Evolutionary conservation across 2,888 invertebrate species (phyloP), one percentile per base, ranked within the genome.

Genomic region (Eutolmus rufibarbis): DNA sequence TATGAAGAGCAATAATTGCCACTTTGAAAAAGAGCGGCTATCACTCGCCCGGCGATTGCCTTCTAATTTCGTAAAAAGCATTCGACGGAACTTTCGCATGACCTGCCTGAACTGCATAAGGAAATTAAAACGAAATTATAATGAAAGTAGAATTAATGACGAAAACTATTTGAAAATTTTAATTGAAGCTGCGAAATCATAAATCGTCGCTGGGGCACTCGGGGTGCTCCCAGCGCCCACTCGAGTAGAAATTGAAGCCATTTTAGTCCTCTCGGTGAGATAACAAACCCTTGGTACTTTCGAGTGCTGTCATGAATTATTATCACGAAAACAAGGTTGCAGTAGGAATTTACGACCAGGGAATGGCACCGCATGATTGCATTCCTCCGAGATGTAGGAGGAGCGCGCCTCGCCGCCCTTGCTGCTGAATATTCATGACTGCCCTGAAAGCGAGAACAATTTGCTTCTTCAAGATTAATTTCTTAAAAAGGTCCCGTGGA

Each of bases 121-220:
- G 85, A 85, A 85, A 85, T 85, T 85, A 85, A 46, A 85, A n/a
- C 46, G 46, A 85, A 74, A 85, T 85, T 85, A 74, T 85, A 85
- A 85, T 85, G 85, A 85, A 74, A 85, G 85, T 85, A 43, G 74
- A 82, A 82, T 82, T 82, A 82, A 82, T 82, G 82, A 82, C 40
- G 82, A 66, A 57, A 82, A 74, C 85, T 85, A 74, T 85, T 85
- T 74, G 74, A 85, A 85, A 85, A 85, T 85, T 85, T 85, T 85
- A 85, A 85, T 85, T 85, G 85, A 74, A 74, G 43, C 43, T 74
- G 74, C 23, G 31, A 74, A 74, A 85, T 74, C 85, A 85, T 85
- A 85, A 85, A 85, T 85, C 85, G 74, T 85, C 74, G 74, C 23
- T 14, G 14, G 74, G 19, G 82, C 82, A 85, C 51, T 57, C 66